These are phyloP conservation scores for Papilio elwesi DNA, from an alignment of 2,888 invertebrate genomes.

Conservation along the genomic window DNA sequence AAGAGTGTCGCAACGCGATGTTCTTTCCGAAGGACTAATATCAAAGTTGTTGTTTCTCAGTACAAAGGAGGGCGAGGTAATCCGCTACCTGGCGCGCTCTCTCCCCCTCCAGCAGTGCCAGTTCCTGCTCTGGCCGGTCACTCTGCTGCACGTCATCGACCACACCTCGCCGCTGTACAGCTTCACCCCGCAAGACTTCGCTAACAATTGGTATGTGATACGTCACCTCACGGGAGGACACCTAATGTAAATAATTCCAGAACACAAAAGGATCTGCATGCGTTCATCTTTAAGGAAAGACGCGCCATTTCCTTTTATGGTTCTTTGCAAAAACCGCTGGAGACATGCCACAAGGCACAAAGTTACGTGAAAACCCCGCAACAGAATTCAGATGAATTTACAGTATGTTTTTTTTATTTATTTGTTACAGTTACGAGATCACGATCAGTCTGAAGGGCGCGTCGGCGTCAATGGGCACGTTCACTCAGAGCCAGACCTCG, in stretches of 20 bases:
- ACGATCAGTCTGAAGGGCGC: conserved; percentile 93
- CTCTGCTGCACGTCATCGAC: conserved; percentile 92
- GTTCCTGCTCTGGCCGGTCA: conserved; percentile 92
- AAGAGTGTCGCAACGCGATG: too few relatives aligned
- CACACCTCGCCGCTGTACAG: conserved; percentile 89
- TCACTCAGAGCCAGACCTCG: conserved; percentile 90
- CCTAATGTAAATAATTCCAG: too few relatives aligned
- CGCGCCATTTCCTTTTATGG: too few relatives aligned
- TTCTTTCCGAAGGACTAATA: not conserved
- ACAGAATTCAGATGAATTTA: too few relatives aligned
- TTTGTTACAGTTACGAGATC: conserved; percentile 87
- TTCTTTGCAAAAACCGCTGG: too few relatives aligned
- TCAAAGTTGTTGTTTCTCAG: conserved; percentile 49
- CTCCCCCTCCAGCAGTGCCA: conserved; percentile 68
- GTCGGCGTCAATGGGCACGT: conserved; percentile 90
- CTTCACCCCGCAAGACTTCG: conserved; percentile 88
- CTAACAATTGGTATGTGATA: conserved; percentile 76
- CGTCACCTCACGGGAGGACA: not conserved
- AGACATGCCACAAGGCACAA: too few relatives aligned
- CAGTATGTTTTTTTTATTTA: too few relatives aligned
- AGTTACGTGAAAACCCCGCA: too few relatives aligned
- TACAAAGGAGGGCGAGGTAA: conserved; percentile 73
- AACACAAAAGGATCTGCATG: too few relatives aligned
- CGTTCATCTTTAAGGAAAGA: too few relatives aligned
- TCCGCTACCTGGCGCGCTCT: conserved; percentile 68